Base-by-base conservation (phyloP, 2,113 vertebrate species). In the Caracal caracal region DNA sequence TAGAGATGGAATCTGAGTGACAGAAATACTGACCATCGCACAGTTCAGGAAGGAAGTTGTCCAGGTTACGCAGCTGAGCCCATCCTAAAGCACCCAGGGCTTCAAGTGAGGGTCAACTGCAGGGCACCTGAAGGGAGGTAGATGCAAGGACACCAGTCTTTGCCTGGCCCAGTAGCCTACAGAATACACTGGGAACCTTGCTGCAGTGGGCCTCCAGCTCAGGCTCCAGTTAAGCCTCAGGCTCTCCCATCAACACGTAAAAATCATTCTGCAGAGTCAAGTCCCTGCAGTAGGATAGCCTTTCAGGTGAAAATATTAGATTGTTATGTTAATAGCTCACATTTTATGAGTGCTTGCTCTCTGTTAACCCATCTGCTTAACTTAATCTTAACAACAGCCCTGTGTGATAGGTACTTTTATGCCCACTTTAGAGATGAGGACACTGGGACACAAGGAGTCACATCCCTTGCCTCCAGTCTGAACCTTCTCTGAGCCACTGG, bases 41-140 rank as follows among this genome's bases (percentile, higher is more conserved):
- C 13, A 51, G 59, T 49, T 75, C 49, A 85, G 28, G 53, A 65
- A 78, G 22, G 15, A 33, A 37, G 20, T 59, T 26, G 10, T 90
- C 24, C 35, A 6, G 22, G 1, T 63, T 81, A 17, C 4, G 65
- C 37, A 53, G 37, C 70, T 7, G 47, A 59, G 10, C n/a, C 33
- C 5, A 15, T 19, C 63, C 28, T 53, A 4, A 15, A 66, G 61
- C 33, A 73, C 6, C 70, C 3, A 9, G 53, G 71, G 35, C 40
- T 33, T 3, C 0, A 0, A 19, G 24, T 43, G 76, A 53, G 26
- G 6, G 4, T 11, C 9, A 35, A 65, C 80, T 43, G 0, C 0
- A 19, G 22, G 61, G 35, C 11, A 1, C 17, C 20, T 37, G 26
- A 65, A 71, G 28, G 80, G 37, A 73, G 26, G 24, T 26, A 49